Evolutionary conservation across 2,797 vertebrate genomes (phyloP), one percentile per base, ranked within the genome.

Genomic region (Fistularia tabacaria): DNA sequence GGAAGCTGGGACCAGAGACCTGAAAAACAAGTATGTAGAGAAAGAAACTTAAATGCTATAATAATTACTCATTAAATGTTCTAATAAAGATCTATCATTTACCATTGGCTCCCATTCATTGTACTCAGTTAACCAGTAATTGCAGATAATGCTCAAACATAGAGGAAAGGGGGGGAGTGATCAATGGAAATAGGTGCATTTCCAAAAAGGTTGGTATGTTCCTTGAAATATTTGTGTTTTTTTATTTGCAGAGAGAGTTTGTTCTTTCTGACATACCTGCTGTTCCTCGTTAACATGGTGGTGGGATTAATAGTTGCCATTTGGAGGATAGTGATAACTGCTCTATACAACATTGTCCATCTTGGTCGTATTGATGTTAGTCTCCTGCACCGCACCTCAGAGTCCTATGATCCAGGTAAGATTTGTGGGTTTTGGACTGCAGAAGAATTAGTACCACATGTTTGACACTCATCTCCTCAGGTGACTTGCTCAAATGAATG

Each of bases 301-400:
- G 66, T 93, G 60, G 96, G 97, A 0, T 38, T 86, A 7, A 14
- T 94, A 7, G 87, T 89, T 0, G 92, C 79, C 0, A 38, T 91
- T 10, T 95, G 96, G 92, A 89, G 96, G 13, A 56, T 94, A 59
- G 67, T 95, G 7, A 90, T 97, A 42, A 95, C 93, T 0, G 92
- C 90, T 12, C 73, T 97, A 58, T 96, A 91, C 84, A 98, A 98
- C 0, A 80, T 94, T 3, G 7, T 96, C 54, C 95, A 98, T 73
- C 77, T 99, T 0, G 91, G 95, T 45, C 94, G 93, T 6, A 76
- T 95, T 51, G 95, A 99, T 69, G 73, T 95, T 76, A 96, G 95
- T 67, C 86, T 98, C 49, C 87, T 99, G 47, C 92, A 92, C 42
- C 90, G 87, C 0, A 76, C 88, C 0, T 87, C 89, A 0, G 92